phyloP scores from a whole-genome alignment of 2,797 vertebrate genomes.

The Botia almorhae region DNA sequence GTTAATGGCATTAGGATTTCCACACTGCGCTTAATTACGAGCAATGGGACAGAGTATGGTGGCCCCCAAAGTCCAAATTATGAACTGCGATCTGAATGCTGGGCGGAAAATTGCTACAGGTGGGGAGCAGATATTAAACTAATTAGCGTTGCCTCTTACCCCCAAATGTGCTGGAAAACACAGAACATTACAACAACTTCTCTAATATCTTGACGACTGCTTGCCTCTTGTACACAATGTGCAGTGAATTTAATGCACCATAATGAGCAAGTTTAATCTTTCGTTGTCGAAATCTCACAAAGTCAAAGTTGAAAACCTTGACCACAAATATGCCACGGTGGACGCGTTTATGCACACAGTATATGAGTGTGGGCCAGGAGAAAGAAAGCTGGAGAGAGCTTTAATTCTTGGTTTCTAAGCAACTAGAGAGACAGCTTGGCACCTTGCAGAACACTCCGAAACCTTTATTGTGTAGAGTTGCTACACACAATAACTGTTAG shows the following conservation, averaged over 20 bases:
- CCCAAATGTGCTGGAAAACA: neutral
- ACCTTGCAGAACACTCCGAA: constrained; percentile 49
- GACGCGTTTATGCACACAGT: constrained; percentile 43
- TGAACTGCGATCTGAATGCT: constrained; percentile 73
- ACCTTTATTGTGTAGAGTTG: constrained; percentile 47
- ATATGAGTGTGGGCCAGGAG: constrained; percentile 26
- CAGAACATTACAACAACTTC: neutral
- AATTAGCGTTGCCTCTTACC: constrained; percentile 29
- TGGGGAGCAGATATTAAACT: constrained; percentile 74
- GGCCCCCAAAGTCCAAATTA: constrained; percentile 77
- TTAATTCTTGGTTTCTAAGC: constrained; percentile 63
- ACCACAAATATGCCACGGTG: constrained; percentile 25
- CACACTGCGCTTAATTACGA: constrained; percentile 74
- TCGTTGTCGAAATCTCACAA: neutral
- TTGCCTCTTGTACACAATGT: neutral
- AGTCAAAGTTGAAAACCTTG: constrained; percentile 45
- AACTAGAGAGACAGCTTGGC: constrained; percentile 56
- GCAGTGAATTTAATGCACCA: neutral
- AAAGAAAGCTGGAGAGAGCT: constrained; percentile 29
- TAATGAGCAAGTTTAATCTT: neutral
- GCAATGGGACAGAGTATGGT: constrained; percentile 69
- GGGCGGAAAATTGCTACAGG: constrained; percentile 68
- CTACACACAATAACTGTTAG: constrained; percentile 41
- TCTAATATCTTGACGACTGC: neutral
- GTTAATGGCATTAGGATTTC: constrained; percentile 78